These are phyloP conservation scores for Oreochromis spilurus DNA, from an alignment of 2,113 vertebrate species.

Conservation along the genomic window DNA sequence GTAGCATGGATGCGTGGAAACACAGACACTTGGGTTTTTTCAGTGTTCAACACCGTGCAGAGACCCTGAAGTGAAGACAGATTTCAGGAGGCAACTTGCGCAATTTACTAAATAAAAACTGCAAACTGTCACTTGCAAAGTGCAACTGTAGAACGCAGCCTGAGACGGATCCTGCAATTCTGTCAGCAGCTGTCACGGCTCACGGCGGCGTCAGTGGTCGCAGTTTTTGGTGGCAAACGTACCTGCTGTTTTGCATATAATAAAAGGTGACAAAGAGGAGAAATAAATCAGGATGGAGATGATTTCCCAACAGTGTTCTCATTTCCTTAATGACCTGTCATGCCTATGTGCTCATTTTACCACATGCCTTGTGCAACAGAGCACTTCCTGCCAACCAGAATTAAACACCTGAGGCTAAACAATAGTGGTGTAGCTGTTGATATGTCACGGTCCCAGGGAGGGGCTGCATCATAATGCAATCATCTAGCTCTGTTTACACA, in stretches of 20 bases:
- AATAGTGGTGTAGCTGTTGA: constrained; percentile 33
- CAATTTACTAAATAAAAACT: neutral
- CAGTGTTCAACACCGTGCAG: neutral
- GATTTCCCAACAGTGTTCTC: constrained; percentile 44
- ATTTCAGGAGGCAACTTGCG: neutral
- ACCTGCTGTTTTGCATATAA: neutral
- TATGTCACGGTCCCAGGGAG: constrained; percentile 50
- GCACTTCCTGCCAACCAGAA: constrained; percentile 55
- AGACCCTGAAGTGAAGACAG: neutral
- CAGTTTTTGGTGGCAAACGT: neutral
- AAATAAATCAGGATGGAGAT: neutral
- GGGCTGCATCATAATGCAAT: constrained; percentile 47
- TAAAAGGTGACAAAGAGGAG: neutral
- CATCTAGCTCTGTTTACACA: constrained; percentile 64
- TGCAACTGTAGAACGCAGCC: neutral
- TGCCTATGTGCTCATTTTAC: constrained; percentile 20
- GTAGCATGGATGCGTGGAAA: neutral
- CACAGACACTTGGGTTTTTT: neutral
- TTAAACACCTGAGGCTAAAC: constrained; percentile 64
- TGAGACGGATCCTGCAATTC: neutral
- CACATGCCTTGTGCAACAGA: constrained; percentile 49
- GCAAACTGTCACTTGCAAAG: neutral
- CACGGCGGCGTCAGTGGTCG: neutral
- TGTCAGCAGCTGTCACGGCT: neutral
- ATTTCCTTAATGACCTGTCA: constrained; percentile 31